phyloP scores from a whole-genome alignment of 1,140 invertebrate genomes.

The Atta cephalotes region DNA sequence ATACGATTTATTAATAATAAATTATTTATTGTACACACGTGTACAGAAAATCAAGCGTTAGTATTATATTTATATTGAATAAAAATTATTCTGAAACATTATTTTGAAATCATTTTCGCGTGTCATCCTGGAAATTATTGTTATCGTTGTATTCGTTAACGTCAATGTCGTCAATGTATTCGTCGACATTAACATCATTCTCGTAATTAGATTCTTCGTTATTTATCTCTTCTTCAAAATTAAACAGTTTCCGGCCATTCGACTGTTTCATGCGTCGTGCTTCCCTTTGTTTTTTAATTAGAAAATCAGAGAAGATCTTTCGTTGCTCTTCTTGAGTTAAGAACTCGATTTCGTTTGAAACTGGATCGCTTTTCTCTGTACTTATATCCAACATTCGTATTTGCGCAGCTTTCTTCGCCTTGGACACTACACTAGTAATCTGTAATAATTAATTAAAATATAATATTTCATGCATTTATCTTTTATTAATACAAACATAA shows the following conservation, averaged over 20 bases:
- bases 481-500: constrained; percentile 10
- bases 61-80: constrained; percentile 59
- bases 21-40: constrained; percentile 53
- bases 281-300: constrained; percentile 63
- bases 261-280: not conserved
- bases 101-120: not conserved
- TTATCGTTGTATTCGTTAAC: not conserved
- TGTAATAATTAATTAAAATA: constrained; percentile 55
- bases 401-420: constrained; percentile 21
- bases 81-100: not conserved
- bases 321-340: constrained; percentile 56
- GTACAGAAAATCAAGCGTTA: constrained; percentile 33
- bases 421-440: constrained; percentile 72
- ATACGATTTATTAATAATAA: constrained; percentile 38
- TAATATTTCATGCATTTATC: constrained; percentile 3
- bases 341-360: constrained; percentile 1
- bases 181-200: not conserved
- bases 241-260: too few species aligned
- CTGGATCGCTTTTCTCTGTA: not conserved
- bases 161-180: not conserved
- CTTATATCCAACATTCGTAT: not conserved
- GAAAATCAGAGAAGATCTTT: constrained; percentile 72
- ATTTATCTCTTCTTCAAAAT: constrained; percentile 26
- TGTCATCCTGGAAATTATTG: constrained; percentile 28
- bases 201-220: constrained; percentile 17